Evolutionary conservation across 2,797 vertebrate species (phyloP).

Genomic region (Aselliscus stoliczkanus): DNA sequence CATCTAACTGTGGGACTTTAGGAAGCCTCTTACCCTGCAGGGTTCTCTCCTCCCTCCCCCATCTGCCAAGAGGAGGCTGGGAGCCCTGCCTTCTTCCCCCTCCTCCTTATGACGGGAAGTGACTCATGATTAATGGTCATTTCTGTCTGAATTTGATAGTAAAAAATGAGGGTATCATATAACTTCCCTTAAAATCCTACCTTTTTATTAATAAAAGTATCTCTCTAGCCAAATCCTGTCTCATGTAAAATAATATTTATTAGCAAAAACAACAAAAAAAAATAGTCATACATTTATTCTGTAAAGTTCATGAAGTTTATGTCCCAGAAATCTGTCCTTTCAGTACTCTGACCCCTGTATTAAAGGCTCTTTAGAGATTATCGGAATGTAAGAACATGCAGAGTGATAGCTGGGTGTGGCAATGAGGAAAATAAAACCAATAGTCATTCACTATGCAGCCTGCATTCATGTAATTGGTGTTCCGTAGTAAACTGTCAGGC

Average conservation of each 20-base stretch:
- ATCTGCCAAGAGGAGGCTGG: background rate
- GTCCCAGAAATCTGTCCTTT: background rate
- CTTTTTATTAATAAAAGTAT: background rate
- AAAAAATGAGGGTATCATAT: background rate
- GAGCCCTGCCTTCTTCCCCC: background rate
- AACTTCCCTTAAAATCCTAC: background rate
- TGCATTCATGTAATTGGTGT: conserved; percentile 66
- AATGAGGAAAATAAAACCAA: conserved; percentile 62
- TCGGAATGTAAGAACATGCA: background rate
- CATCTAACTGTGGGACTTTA: background rate
- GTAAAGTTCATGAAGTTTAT: background rate
- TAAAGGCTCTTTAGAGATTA: background rate
- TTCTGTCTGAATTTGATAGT: background rate
- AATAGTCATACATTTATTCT: background rate
- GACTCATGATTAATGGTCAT: background rate
- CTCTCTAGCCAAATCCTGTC: background rate
- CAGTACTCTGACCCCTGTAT: background rate
- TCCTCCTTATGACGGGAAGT: background rate
- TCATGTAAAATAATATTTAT: background rate
- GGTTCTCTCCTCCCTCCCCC: fast-evolving
- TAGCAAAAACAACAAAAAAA: background rate
- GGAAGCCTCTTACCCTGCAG: background rate
- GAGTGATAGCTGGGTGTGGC: conserved; percentile 56
- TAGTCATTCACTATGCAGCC: conserved; percentile 55
- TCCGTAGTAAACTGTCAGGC: conserved; percentile 73